A percentile compares a stretch with the other conserved stretches of the same genome.
phyloP scores from a whole-genome alignment of 1,140 invertebrate genomes.

The Steinernema khuongi region DNA sequence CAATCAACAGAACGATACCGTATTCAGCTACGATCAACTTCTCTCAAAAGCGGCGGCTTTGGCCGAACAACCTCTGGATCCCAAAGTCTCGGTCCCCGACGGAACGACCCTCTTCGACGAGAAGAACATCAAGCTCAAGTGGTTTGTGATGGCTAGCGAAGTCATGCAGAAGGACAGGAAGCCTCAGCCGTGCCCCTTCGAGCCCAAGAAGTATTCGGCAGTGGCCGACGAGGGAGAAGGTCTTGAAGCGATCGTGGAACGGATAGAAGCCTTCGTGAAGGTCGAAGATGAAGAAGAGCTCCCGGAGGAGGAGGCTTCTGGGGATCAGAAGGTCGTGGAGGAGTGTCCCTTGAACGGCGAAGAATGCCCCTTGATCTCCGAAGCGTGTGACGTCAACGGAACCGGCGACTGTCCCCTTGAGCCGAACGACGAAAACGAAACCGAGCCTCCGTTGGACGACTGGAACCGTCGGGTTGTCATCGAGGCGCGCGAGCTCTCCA shows the following conservation, averaged over 20 bases:
- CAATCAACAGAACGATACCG: background rate
- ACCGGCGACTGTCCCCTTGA: background rate
- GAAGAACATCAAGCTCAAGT: background rate
- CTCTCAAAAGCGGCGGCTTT: background rate
- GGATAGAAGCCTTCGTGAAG: background rate
- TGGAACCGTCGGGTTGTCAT: slow-evolving; percentile 63
- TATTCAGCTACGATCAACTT: background rate
- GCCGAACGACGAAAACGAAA: slow-evolving; percentile 47
- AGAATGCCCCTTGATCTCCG: slow-evolving; percentile 8
- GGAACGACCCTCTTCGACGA: background rate
- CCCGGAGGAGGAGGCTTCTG: background rate
- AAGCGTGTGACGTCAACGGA: background rate
- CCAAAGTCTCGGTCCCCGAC: background rate
- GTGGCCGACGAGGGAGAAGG: slow-evolving; percentile 34
- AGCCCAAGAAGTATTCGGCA: slow-evolving; percentile 37
- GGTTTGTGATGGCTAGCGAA: background rate
- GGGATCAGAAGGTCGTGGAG: background rate
- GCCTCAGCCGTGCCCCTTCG: background rate
- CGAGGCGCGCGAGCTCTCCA: slow-evolving; percentile 5
- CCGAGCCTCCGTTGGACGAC: slow-evolving; percentile 65
- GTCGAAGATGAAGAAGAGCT: background rate
- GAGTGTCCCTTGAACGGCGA: background rate
- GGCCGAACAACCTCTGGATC: slow-evolving; percentile 60
- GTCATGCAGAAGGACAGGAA: background rate
- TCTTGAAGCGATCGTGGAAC: slow-evolving; percentile 6